Conservation (phyloP, 92 coral and sea anemone genomes). For the Montipora capitata region DNA sequence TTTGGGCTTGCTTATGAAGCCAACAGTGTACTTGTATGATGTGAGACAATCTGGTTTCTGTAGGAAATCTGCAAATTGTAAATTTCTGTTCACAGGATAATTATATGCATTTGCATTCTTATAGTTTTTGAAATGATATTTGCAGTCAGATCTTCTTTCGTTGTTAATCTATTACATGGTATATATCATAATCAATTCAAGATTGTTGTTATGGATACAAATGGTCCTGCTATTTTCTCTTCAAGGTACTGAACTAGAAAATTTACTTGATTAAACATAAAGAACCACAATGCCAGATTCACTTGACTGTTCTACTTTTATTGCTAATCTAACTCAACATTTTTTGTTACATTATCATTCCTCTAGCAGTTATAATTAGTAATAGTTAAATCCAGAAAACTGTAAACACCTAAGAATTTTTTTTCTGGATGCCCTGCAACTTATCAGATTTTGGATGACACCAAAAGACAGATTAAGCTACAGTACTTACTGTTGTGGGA, state of each 20-base stretch:
- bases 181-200: not conserved
- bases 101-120: constrained; percentile 6
- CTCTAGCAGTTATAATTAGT: no score
- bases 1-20: constrained; percentile 9
- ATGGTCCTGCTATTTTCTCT: constrained; percentile 14
- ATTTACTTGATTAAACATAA: not conserved
- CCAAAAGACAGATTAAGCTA: no score
- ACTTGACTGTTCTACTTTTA: no score
- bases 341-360: no score
- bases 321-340: no score
- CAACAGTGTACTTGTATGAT: constrained; percentile 7
- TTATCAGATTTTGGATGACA: no score
- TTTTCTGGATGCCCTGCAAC: no score
- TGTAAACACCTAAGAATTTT: no score
- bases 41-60: constrained; percentile 19
- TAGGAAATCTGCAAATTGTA: constrained; percentile 3
- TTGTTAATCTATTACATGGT: constrained; percentile 6
- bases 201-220: not conserved
- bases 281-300: constrained; percentile 15
- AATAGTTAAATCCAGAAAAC: no score
- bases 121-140: constrained; percentile 5
- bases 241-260: constrained; percentile 6
- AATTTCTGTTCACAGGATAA: not conserved
- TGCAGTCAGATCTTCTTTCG: constrained; percentile 15
- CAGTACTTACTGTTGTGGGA: no score